Conservation (phyloP, 2,797 vertebrate genomes). For the Myoxocephalus aenaeus region DNA sequence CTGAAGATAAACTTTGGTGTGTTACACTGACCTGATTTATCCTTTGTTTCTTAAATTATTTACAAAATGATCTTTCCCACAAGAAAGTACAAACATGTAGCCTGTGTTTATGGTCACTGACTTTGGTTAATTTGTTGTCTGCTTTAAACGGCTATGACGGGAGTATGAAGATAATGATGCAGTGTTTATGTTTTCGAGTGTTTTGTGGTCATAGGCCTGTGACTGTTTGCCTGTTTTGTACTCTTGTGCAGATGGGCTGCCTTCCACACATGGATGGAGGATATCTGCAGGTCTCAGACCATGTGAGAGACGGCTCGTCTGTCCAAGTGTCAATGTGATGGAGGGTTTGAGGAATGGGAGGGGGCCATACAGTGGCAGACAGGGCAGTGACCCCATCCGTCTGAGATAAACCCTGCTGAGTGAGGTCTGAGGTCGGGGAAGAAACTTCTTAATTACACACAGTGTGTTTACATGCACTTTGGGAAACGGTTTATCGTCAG, state of each 20-base stretch:
- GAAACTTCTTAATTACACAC: constrained; percentile 63
- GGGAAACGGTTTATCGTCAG: not conserved
- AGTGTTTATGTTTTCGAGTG: constrained; percentile 65
- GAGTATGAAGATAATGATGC: constrained; percentile 66
- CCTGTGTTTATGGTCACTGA: constrained; percentile 82
- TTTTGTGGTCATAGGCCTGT: constrained; percentile 55
- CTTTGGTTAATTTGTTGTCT: constrained; percentile 77
- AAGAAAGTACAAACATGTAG: constrained; percentile 77
- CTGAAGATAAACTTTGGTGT: constrained; percentile 79
- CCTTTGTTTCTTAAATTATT: constrained; percentile 80
- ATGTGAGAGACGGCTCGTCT: constrained; percentile 49
- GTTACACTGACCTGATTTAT: constrained; percentile 80
- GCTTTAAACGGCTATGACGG: constrained; percentile 65
- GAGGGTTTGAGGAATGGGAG: constrained; percentile 68
- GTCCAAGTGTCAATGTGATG: constrained; percentile 60
- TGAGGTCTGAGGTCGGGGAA: constrained; percentile 65
- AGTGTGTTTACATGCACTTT: constrained; percentile 30
- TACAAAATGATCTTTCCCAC: constrained; percentile 83
- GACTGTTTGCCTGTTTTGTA: constrained; percentile 58
- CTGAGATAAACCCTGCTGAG: constrained; percentile 75
- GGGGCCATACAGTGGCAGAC: constrained; percentile 71
- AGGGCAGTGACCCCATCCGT: constrained; percentile 75
- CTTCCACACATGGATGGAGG: constrained; percentile 33
- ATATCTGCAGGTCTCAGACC: constrained; percentile 46
- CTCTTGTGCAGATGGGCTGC: constrained; percentile 24